phyloP scores from a whole-genome alignment of 2,888 invertebrate species.

The Electrophaes corylata region DNA sequence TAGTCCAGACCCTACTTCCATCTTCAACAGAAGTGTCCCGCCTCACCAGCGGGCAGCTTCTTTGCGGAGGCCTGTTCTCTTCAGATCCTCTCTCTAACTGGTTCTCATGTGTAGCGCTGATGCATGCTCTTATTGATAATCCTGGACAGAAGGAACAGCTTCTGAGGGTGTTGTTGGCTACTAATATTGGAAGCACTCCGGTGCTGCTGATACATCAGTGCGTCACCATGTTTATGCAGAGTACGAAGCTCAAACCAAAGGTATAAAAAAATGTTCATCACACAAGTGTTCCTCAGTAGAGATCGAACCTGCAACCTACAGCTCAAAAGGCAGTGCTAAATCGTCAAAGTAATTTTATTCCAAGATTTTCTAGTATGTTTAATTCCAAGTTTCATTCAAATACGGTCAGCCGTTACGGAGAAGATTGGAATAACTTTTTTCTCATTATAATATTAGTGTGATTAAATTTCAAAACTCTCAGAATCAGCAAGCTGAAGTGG shows the following conservation, averaged over 20 bases:
- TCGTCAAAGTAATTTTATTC: no score
- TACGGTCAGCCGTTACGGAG: no score
- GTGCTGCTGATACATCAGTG: constrained; percentile 96
- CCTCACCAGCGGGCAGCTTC: constrained; percentile 92
- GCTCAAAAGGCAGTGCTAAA: no score
- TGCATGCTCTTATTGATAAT: constrained; percentile 95
- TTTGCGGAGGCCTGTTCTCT: constrained; percentile 97
- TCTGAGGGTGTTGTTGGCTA: constrained; percentile 94
- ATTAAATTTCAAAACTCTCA: no score
- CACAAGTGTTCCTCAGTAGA: no score
- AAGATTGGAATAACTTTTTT: no score
- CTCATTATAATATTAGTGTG: no score
- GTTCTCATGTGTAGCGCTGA: constrained; percentile 96
- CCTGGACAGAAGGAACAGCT: constrained; percentile 94
- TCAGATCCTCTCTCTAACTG: constrained; percentile 95
- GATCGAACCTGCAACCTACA: no score
- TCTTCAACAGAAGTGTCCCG: constrained; percentile 90
- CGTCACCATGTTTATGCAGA: constrained; percentile 92
- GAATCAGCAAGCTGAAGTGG: no score
- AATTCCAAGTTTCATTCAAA: no score
- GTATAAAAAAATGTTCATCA: no score
- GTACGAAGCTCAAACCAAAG: constrained; percentile 90
- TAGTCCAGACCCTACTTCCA: constrained; percentile 96
- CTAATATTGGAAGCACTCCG: constrained; percentile 92
- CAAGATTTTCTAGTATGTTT: no score